phyloP scores from a whole-genome alignment of 2,113 vertebrate genomes.

The Hypanus sabinus region DNA sequence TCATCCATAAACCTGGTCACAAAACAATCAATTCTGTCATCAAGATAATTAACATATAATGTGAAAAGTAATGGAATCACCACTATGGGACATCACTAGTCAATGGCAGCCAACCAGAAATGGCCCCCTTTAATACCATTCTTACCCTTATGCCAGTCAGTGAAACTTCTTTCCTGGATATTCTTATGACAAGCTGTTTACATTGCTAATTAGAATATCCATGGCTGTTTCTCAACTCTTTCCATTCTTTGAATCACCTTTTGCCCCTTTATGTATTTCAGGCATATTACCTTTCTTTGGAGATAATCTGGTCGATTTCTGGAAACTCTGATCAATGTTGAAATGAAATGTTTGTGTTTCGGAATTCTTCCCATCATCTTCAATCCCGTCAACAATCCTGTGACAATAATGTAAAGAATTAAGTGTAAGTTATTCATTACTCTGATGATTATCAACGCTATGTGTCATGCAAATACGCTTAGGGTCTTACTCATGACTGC shows the following conservation, averaged over 20 bases:
- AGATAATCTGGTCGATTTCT: not conserved
- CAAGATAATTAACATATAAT: no score
- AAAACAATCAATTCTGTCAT: no score
- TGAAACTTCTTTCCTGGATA: no score
- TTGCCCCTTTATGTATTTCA: not conserved
- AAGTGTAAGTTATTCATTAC: not conserved
- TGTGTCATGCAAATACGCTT: no score
- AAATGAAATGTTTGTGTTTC: constrained; percentile 69
- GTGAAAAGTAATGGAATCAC: no score
- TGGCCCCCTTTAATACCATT: no score
- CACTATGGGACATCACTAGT: no score
- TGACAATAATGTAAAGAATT: constrained; percentile 31
- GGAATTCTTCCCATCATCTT: constrained; percentile 62
- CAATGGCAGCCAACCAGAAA: no score
- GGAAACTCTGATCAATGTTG: constrained; percentile 49
- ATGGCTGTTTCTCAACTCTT: not conserved
- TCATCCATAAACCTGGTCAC: no score
- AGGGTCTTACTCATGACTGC: not conserved
- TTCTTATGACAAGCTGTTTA: not conserved
- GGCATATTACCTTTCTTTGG: constrained; percentile 5
- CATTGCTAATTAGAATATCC: not conserved
- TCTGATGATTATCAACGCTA: not conserved
- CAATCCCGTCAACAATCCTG: constrained; percentile 88
- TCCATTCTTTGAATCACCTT: not conserved
- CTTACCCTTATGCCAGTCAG: no score